A percentile compares a stretch with the other conserved stretches of the same genome.
Evolutionary conservation across 2,888 invertebrate genomes (phyloP).

Genomic region (Biston stratarius): DNA sequence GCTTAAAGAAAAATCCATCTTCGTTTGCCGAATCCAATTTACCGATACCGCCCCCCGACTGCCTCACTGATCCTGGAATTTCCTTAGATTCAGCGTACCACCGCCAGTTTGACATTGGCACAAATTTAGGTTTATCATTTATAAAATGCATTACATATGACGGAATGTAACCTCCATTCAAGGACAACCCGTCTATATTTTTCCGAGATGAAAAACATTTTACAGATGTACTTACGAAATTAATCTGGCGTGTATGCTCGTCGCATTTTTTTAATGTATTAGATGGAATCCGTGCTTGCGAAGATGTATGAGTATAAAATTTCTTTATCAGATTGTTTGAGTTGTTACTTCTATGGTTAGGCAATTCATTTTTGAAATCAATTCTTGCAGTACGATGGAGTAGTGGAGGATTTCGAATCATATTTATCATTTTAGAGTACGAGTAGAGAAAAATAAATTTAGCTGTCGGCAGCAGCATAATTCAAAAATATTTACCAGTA

Average conservation of each 20-base stretch:
- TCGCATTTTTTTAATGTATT: not conserved
- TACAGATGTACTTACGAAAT: not conserved
- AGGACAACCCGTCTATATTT: not conserved
- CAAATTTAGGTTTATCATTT: not conserved
- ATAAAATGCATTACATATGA: not conserved
- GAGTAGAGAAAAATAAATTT: not conserved
- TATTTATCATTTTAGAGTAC: not conserved
- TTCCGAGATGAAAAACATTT: constrained; percentile 1
- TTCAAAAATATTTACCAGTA: not conserved
- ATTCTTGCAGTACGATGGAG: not conserved
- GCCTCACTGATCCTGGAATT: constrained; percentile 12
- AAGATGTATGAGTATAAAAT: no score
- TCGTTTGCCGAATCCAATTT: constrained; percentile 33
- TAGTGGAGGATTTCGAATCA: not conserved
- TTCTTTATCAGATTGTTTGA: not conserved
- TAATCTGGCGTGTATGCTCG: not conserved
- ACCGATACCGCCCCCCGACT: constrained; percentile 27
- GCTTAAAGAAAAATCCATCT: constrained; percentile 35
- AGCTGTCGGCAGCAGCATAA: not conserved
- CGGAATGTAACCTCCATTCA: not conserved
- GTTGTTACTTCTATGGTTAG: no score
- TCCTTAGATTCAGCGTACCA: constrained; percentile 35
- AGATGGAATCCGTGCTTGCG: not conserved
- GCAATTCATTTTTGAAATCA: not conserved
- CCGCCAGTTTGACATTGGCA: constrained; percentile 26